Conservation (phyloP, 2,797 vertebrate species). For the Semaprochilodus insignis region DNA sequence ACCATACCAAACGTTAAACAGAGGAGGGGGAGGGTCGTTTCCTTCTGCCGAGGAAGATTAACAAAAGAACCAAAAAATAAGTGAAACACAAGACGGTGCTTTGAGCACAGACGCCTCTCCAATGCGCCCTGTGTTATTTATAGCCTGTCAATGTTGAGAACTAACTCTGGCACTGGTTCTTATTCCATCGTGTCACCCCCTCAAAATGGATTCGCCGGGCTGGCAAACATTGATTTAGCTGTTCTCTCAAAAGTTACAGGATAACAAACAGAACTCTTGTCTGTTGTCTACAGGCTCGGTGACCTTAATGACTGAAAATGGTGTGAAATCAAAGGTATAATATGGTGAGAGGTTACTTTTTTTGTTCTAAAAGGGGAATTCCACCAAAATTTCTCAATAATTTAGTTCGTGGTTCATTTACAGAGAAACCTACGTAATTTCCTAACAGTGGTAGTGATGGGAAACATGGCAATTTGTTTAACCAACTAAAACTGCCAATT, state of each 20-base stretch:
- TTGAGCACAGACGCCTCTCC: too few species aligned
- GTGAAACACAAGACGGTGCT: background rate
- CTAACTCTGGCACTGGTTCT: background rate
- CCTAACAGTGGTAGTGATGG: too few species aligned
- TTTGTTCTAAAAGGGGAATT: background rate
- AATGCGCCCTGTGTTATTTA: background rate
- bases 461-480: too few species aligned
- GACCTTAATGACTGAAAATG: background rate
- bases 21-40: background rate
- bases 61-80: background rate
- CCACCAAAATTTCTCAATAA: too few species aligned
- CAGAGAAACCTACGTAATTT: too few species aligned
- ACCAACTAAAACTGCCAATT: too few species aligned
- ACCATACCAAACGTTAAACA: conserved; percentile 47
- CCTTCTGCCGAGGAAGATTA: background rate
- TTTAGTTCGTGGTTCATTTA: too few species aligned
- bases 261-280: conserved; percentile 50
- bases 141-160: background rate
- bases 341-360: background rate
- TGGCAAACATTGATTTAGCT: conserved; percentile 65
- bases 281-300: conserved; percentile 1
- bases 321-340: background rate
- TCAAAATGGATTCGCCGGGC: conserved; percentile 55
- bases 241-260: conserved; percentile 60
- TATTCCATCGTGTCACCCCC: background rate